Evolutionary conservation across 2,113 vertebrate genomes (phyloP), one percentile per base, ranked within the genome.

Genomic region (Xenus cinereus): DNA sequence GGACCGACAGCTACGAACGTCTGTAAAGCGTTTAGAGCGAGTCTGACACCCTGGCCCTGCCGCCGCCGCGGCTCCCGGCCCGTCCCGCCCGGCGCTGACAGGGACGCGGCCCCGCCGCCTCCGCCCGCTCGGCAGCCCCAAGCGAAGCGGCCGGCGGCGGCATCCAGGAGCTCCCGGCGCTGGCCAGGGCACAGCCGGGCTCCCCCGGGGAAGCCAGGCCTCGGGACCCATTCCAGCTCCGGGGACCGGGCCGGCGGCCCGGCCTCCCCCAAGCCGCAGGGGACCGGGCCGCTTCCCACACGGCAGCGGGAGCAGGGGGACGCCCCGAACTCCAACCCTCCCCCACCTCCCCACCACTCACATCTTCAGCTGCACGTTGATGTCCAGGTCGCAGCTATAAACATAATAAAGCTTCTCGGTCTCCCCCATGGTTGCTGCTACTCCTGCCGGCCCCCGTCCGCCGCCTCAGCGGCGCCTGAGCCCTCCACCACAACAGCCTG

Each of bases 331-430:
- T 75, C 35, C 37, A 10, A 4, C 9, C 24, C 46, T 48, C 20
- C 46, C 21, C 33, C 14, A 27, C 35, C 72, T 7, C 14, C 32
- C 12, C 30, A 12, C 8, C 20, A 98, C 99, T 99, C 88, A 99
- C 99, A 99, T 99, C 96, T 99, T 99, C 48, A 99, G 98, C 96
- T 99, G 99, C 84, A 99, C 99, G 84, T 99, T 99, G 96, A 99
- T 99, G 94, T 99, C 99, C 98, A 99, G 33, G 78, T 99, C 99
- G 83, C 99, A 99, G 89, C 99, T 99, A 87, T 99, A 99, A 35
- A 99, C 98, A 94, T 99, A 99, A 92, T 98, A 98, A 91, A 99
- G 99, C 93, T 98, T 99, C 95, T 99, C 99, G 3, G 99, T 98
- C 86, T 99, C 99, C 92, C 97, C 98, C 98, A 98, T 98, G 41